Evolutionary conservation across 1,140 invertebrate genomes (phyloP), one percentile per base, ranked within the genome.

Genomic region (Drosophila equinoxialis): DNA sequence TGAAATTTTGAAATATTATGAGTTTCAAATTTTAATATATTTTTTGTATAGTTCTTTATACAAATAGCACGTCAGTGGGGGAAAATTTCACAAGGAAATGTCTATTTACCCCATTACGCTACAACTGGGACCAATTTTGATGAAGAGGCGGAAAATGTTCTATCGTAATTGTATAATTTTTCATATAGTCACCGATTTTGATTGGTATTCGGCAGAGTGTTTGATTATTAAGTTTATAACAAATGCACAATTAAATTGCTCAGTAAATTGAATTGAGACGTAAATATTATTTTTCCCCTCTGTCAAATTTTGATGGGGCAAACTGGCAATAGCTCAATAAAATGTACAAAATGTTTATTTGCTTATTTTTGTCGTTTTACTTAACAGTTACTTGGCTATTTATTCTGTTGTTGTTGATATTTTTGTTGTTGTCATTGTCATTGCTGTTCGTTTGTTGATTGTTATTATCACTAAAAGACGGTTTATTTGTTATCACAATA

Each of bases 251-350:
- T 30, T 58, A 77, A 71, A 81, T 84, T 80, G 74, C 80, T 68
- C 64, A 72, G 82, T 73, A 69, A 83, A 74, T 87, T 77, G 77
- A 83, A 74, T 84, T 60, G 60, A 70, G 45, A 62, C 80, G 80
- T 70, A 87, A 87, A 84, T 89, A 89, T 48, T 48, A 20, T 17
- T 20, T 48, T 17, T 45, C 14, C 45, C 14, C 59, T 33, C 58
- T 35, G 70, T 37, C 70, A 68, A 59, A 55, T 54, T 39, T 57
- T 77, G 74, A 6, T 6, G 14, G 11, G 17, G 14, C 10, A 8
- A 30, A 26, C 7, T 2, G 45, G 45, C 7, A 48, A 48, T 23
- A 68, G 59, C 39, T 68, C 58, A 67, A 67, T 74, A 57, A 71
- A 68, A 57, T 8, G 65, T 63, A 33, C 61, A 30, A 41, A 17